Evolutionary conservation across 2,888 invertebrate species (phyloP).

Genomic region (Spodoptera littoralis): DNA sequence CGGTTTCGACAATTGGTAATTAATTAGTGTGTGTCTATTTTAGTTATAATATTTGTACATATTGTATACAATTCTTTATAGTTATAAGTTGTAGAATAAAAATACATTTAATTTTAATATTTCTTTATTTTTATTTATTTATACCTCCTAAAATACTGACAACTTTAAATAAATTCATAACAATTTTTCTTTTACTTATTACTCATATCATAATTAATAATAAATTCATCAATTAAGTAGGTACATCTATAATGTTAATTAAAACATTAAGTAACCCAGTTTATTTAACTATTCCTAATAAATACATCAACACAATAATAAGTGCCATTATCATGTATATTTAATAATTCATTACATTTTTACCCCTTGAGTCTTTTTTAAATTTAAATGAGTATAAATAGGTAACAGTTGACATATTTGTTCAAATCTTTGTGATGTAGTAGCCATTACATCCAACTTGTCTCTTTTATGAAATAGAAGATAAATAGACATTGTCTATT

Average conservation of each 20-base stretch:
- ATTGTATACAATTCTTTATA: neutral
- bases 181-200: conserved; percentile 34
- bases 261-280: conserved; percentile 13
- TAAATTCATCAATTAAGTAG: conserved; percentile 46
- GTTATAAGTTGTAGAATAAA: conserved; percentile 13
- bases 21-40: conserved; percentile 61
- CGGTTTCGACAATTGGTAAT: conserved; percentile 91
- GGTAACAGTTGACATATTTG: conserved; percentile 23
- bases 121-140: conserved; percentile 56
- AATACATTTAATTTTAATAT: conserved; percentile 39
- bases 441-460: no score
- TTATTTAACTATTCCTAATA: conserved; percentile 16
- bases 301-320: conserved; percentile 31
- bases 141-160: conserved; percentile 63
- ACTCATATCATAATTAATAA: conserved; percentile 34
- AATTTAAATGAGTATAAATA: conserved; percentile 33
- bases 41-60: no score
- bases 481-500: no score
- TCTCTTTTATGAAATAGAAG: no score
- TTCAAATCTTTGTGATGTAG: neutral
- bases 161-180: conserved; percentile 57
- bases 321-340: conserved; percentile 37
- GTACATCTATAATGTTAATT: conserved; percentile 33
- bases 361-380: conserved; percentile 33
- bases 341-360: conserved; percentile 15